phyloP scores from a whole-genome alignment of 2,113 vertebrate species.

The Lontra canadensis region DNA sequence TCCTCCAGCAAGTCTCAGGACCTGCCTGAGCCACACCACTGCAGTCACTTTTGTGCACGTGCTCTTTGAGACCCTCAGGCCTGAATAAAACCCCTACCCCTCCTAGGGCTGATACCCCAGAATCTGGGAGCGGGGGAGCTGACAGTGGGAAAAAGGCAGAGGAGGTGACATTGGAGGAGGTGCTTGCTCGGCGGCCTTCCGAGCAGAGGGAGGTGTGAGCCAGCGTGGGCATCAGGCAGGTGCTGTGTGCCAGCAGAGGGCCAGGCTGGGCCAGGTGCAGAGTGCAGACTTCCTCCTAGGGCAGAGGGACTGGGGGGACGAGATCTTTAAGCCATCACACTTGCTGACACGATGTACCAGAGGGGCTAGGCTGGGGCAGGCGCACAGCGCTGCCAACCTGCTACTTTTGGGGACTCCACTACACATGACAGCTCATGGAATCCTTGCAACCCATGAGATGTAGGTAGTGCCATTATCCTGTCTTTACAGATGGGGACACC shows the following conservation, averaged over 20 bases:
- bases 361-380: not conserved
- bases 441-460: not conserved
- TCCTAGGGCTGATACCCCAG: not conserved
- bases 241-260: no score
- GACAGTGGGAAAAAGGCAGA: not conserved
- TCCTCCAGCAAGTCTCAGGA: not conserved
- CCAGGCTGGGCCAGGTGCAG: not conserved
- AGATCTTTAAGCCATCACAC: not conserved
- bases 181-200: not conserved
- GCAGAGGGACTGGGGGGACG: not conserved
- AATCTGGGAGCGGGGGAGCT: not conserved
- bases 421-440: not conserved
- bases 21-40: not conserved
- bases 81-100: not conserved
- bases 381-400: not conserved
- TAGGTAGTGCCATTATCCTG: not conserved
- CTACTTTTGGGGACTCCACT: not conserved
- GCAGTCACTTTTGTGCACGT: not conserved
- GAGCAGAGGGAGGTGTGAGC: not conserved
- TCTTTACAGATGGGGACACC: not conserved
- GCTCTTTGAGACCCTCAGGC: not conserved
- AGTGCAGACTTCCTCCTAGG: not conserved
- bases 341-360: not conserved
- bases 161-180: not conserved
- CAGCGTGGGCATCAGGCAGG: not conserved